phyloP scores from a whole-genome alignment of 2,113 vertebrate genomes.

The Smithornis capensis region DNA sequence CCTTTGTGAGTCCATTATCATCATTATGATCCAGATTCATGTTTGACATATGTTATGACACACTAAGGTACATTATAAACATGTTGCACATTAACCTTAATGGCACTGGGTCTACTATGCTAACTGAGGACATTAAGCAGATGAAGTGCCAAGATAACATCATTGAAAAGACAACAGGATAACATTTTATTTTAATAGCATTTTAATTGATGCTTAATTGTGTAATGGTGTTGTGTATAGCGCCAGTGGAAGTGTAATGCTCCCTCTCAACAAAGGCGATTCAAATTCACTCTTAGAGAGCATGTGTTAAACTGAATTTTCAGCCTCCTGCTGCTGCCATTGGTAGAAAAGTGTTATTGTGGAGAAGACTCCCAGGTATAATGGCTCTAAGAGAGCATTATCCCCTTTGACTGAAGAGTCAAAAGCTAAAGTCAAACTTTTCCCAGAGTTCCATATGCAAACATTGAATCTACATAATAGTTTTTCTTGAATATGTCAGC shows the following conservation, averaged over 20 bases:
- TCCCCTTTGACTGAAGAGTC: neutral
- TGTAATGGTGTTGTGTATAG: conserved; percentile 21
- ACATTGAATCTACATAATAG: neutral
- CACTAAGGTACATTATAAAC: neutral
- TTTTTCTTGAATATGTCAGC: neutral
- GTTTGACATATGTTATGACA: conserved; percentile 51
- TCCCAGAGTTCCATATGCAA: neutral
- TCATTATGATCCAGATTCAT: conserved; percentile 13
- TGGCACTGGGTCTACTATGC: neutral
- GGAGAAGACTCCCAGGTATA: conserved; percentile 19
- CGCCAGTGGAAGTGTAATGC: conserved; percentile 40
- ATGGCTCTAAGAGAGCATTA: neutral
- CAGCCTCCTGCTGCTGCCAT: conserved; percentile 21
- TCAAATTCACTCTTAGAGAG: neutral
- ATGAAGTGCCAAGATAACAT: conserved; percentile 38
- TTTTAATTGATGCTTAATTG: conserved; percentile 70
- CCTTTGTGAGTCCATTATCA: conserved; percentile 25
- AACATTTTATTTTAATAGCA: conserved; percentile 62
- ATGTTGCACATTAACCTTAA: conserved; percentile 64
- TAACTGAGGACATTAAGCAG: conserved; percentile 45
- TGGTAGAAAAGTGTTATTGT: neutral
- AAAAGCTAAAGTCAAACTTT: neutral
- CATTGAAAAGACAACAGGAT: conserved; percentile 66
- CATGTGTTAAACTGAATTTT: neutral
- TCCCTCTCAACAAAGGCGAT: neutral